Evolutionary conservation across 1,140 invertebrate genomes (phyloP).

Genomic region (Megathymus violae): DNA sequence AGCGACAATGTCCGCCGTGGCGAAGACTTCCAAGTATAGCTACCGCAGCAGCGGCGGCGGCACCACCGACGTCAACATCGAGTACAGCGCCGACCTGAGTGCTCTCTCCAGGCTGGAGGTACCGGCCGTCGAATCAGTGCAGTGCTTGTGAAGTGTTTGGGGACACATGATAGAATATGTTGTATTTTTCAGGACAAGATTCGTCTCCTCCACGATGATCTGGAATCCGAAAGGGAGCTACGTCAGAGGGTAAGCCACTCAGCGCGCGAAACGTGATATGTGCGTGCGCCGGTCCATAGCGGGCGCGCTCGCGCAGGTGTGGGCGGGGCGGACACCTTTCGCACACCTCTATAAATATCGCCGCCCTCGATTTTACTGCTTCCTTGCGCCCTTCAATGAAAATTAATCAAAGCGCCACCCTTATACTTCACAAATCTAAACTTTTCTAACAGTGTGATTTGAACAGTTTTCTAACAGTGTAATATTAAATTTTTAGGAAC

Average conservation of each 20-base stretch:
- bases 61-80: slow-evolving; percentile 95
- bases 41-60: slow-evolving; percentile 93
- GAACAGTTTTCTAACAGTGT: slow-evolving; percentile 26
- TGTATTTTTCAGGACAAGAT: slow-evolving; percentile 96
- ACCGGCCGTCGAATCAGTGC: slow-evolving; percentile 81
- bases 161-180: slow-evolving; percentile 75
- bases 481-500: neutral
- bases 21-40: slow-evolving; percentile 94
- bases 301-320: slow-evolving; percentile 72
- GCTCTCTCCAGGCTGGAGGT: slow-evolving; percentile 96
- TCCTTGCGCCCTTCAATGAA: slow-evolving; percentile 49
- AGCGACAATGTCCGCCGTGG: slow-evolving; percentile 89
- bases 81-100: slow-evolving; percentile 96
- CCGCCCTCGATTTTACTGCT: slow-evolving; percentile 51
- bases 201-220: slow-evolving; percentile 97
- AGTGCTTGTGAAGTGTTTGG: slow-evolving; percentile 79
- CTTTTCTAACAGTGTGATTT: slow-evolving; percentile 15
- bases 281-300: slow-evolving; percentile 64
- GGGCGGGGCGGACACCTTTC: slow-evolving; percentile 60
- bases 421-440: slow-evolving; percentile 11
- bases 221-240: slow-evolving; percentile 98
- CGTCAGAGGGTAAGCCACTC: slow-evolving; percentile 94
- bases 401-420: slow-evolving; percentile 20
- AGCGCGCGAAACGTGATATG: slow-evolving; percentile 77
- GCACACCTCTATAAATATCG: slow-evolving; percentile 76